phyloP scores from a whole-genome alignment of 2,888 invertebrate genomes.

The Hyppa rectilinea region DNA sequence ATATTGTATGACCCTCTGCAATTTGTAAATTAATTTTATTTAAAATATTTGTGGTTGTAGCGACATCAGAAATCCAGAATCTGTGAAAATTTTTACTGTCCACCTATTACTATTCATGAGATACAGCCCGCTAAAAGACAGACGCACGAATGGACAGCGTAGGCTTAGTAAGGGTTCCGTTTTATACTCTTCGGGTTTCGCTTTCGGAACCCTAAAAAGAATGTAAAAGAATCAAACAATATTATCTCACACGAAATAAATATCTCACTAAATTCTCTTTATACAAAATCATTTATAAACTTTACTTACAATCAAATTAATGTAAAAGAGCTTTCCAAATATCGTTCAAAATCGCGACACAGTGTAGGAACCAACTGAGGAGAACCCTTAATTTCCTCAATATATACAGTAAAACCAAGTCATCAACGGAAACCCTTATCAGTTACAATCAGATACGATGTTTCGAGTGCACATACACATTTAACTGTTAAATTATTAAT shows the following conservation, averaged over 20 bases:
- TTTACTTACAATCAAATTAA: constrained; percentile 33
- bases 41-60: no score
- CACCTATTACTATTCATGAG: no score
- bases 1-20: no score
- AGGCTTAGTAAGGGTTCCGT: no score
- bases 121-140: no score
- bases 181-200: no score
- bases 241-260: no score
- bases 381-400: constrained; percentile 18
- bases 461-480: constrained; percentile 47
- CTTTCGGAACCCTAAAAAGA: no score
- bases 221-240: background rate
- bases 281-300: background rate
- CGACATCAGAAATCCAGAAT: no score
- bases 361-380: constrained; percentile 32
- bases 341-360: constrained; percentile 18
- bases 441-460: constrained; percentile 52
- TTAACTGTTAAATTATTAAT: constrained; percentile 54
- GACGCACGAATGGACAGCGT: no score
- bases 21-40: no score
- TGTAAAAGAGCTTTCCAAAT: background rate
- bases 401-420: constrained; percentile 55
- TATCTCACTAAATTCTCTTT: background rate
- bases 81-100: no score
- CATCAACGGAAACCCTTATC: constrained; percentile 61